phyloP scores from a whole-genome alignment of 2,888 invertebrate species.

The Epinotia nisella region DNA sequence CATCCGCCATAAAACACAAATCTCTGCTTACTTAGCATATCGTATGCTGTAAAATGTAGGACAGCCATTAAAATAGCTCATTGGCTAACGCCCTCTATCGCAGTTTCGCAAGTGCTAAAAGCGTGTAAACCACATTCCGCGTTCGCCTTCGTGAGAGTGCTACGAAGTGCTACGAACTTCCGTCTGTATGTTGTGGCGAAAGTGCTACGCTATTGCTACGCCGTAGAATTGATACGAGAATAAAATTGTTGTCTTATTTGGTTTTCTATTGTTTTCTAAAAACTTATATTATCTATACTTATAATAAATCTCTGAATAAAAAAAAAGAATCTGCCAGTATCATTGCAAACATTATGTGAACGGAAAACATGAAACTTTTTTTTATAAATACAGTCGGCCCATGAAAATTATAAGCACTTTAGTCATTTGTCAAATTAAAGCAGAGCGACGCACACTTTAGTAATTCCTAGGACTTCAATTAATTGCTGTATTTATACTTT shows the following conservation, averaged over 20 bases:
- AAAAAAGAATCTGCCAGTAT: no score
- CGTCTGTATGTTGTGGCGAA: conserved; percentile 18
- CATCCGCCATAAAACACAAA: no score
- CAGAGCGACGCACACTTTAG: no score
- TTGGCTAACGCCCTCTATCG: conserved; percentile 26
- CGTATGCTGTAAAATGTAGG: conserved; percentile 5
- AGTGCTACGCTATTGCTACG: conserved; percentile 37
- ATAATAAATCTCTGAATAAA: no score
- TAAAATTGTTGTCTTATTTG: not conserved
- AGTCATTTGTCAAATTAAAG: no score
- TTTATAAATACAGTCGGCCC: no score
- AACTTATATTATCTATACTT: not conserved
- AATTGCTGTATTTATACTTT: no score
- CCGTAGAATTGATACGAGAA: conserved; percentile 25
- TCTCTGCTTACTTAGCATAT: not conserved
- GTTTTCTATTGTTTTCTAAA: not conserved
- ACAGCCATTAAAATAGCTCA: conserved; percentile 12
- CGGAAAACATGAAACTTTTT: no score
- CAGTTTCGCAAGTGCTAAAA: conserved; percentile 37
- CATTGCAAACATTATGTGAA: no score
- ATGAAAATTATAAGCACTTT: no score
- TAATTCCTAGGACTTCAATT: no score
- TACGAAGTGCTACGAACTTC: conserved; percentile 37
- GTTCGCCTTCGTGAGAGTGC: conserved; percentile 3
- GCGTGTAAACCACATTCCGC: conserved; percentile 38